Evolutionary conservation across 2,888 invertebrate species (phyloP), one percentile per base, ranked within the genome.

Genomic region (Callyntrura sp.): DNA sequence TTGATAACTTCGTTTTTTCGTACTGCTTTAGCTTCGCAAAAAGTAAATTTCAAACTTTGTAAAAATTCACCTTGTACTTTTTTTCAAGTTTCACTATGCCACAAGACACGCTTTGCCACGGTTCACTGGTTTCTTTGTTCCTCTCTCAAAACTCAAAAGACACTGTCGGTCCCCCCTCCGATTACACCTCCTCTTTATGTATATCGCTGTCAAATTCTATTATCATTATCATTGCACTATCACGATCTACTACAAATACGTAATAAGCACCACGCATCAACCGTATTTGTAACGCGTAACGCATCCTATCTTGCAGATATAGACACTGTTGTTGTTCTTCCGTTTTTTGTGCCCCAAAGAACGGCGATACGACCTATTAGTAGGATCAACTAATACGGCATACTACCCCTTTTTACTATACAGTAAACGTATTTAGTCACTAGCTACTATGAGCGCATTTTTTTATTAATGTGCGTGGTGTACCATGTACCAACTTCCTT

Each of bases 181-280:
- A 55, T 55, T n/a, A 28, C 43, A 68, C 51, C 55, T 35, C 14
- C 28, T 57, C 78, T 78, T 78, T 78, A 78, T 78, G 55, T 57
- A 78, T 57, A 48, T 51, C 25, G 0, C 35, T 35, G 35, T 35
- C 25, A 76, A n/a, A 12, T 5, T 68, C 8, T 6, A n/a, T n/a
- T n/a, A n/a, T n/a, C n/a, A n/a, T n/a, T n/a, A n/a, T n/a, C n/a
- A n/a, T n/a, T n/a, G n/a, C n/a, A n/a, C n/a, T n/a, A 76, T 51
- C 35, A 35, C 35, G 35, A 4, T 35, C 6, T 35, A 35, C 35
- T 4, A 6, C 6, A 35, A 35, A 35, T 35, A 35, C 35, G 6
- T 35, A 35, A 35, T n/a, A n/a, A n/a, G n/a, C n/a, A n/a, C n/a
- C n/a, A n/a, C n/a, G n/a, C n/a, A n/a, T n/a, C 45, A 45, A 45